These are phyloP conservation scores for Scomber colias DNA, from an alignment of 2,113 vertebrate species.

Conservation along the genomic window DNA sequence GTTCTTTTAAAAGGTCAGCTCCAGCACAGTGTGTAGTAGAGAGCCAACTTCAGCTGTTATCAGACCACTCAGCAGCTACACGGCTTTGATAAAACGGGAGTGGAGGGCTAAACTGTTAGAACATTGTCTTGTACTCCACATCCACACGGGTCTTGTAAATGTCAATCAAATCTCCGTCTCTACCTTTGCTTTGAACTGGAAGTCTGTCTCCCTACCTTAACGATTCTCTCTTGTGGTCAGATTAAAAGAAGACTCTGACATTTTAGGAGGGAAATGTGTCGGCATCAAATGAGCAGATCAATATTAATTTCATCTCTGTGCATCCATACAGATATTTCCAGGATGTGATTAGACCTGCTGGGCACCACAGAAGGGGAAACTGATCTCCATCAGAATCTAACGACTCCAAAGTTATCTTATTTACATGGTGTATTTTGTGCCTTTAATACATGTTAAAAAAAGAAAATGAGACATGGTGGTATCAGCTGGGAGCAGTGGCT, in stretches of 20 bases:
- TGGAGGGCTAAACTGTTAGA: constrained; percentile 6
- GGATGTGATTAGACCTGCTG: not conserved
- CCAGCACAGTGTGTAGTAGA: not conserved
- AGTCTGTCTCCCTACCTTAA: not conserved
- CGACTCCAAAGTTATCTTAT: no score
- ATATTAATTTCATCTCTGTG: constrained; percentile 5
- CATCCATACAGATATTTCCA: not conserved
- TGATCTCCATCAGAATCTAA: no score
- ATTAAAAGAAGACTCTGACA: constrained; percentile 10
- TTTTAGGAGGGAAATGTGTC: constrained; percentile 12
- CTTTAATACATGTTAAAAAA: no score
- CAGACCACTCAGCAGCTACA: not conserved
- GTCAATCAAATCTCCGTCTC: constrained; percentile 17
- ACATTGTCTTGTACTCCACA: constrained; percentile 19
- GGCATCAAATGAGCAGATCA: not conserved
- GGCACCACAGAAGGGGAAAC: not conserved
- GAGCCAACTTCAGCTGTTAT: constrained; percentile 4
- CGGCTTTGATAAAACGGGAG: constrained; percentile 25
- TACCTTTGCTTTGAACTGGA: not conserved
- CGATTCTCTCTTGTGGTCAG: not conserved
- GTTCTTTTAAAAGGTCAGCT: constrained; percentile 24
- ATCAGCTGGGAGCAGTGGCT: no score
- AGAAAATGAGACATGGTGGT: no score
- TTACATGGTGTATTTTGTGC: no score
- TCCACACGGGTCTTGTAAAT: constrained; percentile 23